Evolutionary conservation across 2,797 vertebrate genomes (phyloP), one percentile per base, ranked within the genome.

Genomic region (Bryconaethiops microstoma): DNA sequence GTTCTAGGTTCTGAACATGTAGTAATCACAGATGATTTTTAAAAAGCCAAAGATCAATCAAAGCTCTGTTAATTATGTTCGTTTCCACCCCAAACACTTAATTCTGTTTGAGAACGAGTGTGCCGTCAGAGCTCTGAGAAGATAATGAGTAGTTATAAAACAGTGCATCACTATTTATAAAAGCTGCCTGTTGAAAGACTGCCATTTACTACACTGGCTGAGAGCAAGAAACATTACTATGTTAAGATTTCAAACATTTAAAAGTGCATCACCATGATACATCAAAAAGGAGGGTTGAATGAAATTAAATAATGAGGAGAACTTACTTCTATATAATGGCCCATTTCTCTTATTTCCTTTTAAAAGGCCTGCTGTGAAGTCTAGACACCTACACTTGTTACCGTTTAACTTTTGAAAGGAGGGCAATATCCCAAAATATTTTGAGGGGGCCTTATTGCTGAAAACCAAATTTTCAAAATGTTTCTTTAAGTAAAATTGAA

Each of bases 31-130:
- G 60, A 16, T 19, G 25, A 50, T 25, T 69, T 77, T 68, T 17
- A 25, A 42, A 16, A 14, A 64, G 64, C 29, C 23, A 55, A 74
- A 74, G 64, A 42, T 62, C 69, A 45, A 74, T 67, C 50, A 55
- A 80, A 74, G 62, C 21, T 13, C n/a, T 54, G 54, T 23, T 57
- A 79, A 74, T 59, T 67, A 16, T 54, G 16, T 29, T 64, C 13
- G 64, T 40, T 35, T 48, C 21, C 29, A 29, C 19, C 13, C 42
- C 42, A 23, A 54, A 35, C 21, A 54, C 48, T 29, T 45, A 17
- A 54, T 54, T 54, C 48, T 52, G 45, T 52, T 52, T 16, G 42
- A n/a, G 16, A 29, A 21, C n/a, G 16, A 35, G 8, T 55, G 25
- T 35, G 25, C 29, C 29, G 25, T 7, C 42, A 39, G 13, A 7